Base-by-base conservation (phyloP, 2,797 vertebrate genomes). In the Esox masquinongy region DNA sequence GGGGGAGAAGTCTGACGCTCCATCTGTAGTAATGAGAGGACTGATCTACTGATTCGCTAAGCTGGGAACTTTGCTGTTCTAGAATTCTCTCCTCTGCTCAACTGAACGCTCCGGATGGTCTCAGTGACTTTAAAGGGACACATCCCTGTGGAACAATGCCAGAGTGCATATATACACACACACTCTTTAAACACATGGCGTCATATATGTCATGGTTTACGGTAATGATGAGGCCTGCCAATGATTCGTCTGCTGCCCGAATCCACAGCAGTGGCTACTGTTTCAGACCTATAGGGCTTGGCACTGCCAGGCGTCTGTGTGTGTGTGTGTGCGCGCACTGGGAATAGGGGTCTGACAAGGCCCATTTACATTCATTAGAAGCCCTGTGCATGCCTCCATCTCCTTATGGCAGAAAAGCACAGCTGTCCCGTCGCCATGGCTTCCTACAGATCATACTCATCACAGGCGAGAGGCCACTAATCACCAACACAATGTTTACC, bases 351-450 rank as follows among this genome's bases (percentile, higher is more conserved):
- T 17, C 69, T 70, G 68, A 49, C 69, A 70, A 29, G 69, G 22
- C 47, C 43, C 69, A 70, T 70, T 50, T 70, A 51, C 47, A 50
- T 70, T 70, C 47, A 70, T 70, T 70, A 70, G 47, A 70, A 24
- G 36, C 12, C 69, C 69, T 26, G 24, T 68, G 9, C 6, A 9
- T 17, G 47, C 43, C 19, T 70, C 49, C 47, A 51, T 50, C 69
- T 70, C 69, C 69, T 29, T 70, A 70, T 70, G 69, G 68, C 39
- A 26, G 39, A 14, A n/a, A 49, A 50, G 14, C 69, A 26, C 69
- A 29, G 47, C 43, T 70, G 69, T 70, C 47, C 34, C 34, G 14
- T 11, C 31, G 14, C 19, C 43, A 31, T 36, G 34, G 22, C 59
- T 3, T 47, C 36, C 56, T 29, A 63, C 63, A 49, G 34, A 63